Base-by-base conservation (phyloP, 1,140 invertebrate genomes). In the Aethina tumida region DNA sequence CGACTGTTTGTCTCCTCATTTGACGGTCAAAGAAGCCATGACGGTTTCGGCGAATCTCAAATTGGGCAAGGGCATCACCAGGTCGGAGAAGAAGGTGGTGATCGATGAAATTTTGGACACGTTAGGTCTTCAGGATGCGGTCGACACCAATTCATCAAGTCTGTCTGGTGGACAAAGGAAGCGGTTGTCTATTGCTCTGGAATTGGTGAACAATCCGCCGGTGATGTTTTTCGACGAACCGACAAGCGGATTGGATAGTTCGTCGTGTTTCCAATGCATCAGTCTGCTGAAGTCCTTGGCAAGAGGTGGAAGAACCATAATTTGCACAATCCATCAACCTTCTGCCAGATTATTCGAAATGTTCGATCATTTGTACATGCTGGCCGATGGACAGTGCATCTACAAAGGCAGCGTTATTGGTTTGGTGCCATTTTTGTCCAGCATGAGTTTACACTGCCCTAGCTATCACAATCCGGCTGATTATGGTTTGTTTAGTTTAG, bases 161-260 rank as follows among this genome's bases (percentile, higher is more conserved):
- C 69, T 97, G 4, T 95, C 91, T 2, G 93, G 93, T 19, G 94
- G 94, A 5, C 92, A 97, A 60, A 87, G 94, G 59, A 98, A 98
- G 61, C 76, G 94, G 47, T 70, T 98, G 4, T 93, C 91, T 0
- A 97, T 97, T 31, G 94, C 92, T n/a, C 66, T 95, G 35, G 93
- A 97, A 66, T 65, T 98, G 28, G 83, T 97, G 36, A 96, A 92
- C 63, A 97, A 97, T 65, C 94, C 94, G 13, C 83, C 84, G 1
- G 81, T 97, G 36, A 96, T 97, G 88, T 97, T 97, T 64, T 95
- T 97, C 58, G 94, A 98, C 59, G 93, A 98, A 60, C 93, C 93
- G 1, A 97, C 93, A 0, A 94, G 90, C 50, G 93, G 93, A 9
- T 65, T 97, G 56, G 93, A 97, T 62, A 93, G 88, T 50, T 90